Conservation (phyloP, 1,140 invertebrate species). For the Drosophila aff. region DNA sequence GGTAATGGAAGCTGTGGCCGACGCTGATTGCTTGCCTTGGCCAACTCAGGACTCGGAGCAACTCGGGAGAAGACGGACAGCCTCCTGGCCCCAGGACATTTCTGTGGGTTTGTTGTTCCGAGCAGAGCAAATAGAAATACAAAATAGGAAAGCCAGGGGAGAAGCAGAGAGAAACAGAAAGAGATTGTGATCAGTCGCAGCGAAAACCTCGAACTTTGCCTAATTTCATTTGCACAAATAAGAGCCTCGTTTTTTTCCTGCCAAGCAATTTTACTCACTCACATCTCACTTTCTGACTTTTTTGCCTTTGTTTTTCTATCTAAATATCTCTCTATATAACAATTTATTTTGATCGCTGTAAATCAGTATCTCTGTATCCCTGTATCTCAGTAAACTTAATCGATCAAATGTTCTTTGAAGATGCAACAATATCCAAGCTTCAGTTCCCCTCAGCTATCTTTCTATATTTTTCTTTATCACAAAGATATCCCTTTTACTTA, state of each 20-base stretch:
- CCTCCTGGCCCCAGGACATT: conserved; percentile 23
- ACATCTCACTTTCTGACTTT: too few species aligned
- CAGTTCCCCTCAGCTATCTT: too few species aligned
- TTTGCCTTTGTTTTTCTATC: too few species aligned
- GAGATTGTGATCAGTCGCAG: conserved; percentile 2
- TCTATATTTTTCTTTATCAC: not conserved
- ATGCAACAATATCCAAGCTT: too few species aligned
- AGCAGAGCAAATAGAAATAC: conserved; percentile 3
- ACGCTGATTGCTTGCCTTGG: conserved; percentile 37
- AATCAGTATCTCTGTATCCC: too few species aligned
- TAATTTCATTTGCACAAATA: not conserved
- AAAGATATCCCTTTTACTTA: not conserved
- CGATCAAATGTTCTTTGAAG: too few species aligned
- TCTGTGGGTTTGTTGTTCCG: conserved; percentile 16
- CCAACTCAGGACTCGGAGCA: conserved; percentile 6
- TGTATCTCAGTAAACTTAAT: too few species aligned
- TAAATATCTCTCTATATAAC: too few species aligned
- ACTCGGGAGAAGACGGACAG: conserved; percentile 20
- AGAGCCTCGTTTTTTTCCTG: not conserved
- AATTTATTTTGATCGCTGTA: too few species aligned
- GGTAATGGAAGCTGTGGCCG: conserved; percentile 9
- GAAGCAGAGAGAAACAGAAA: not conserved
- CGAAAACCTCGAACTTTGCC: not conserved
- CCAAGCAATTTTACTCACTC: too few species aligned
- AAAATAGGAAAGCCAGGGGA: not conserved